Evolutionary conservation across 2,888 invertebrate genomes (phyloP), one percentile per base, ranked within the genome.

Genomic region (Tetropium fuscum): DNA sequence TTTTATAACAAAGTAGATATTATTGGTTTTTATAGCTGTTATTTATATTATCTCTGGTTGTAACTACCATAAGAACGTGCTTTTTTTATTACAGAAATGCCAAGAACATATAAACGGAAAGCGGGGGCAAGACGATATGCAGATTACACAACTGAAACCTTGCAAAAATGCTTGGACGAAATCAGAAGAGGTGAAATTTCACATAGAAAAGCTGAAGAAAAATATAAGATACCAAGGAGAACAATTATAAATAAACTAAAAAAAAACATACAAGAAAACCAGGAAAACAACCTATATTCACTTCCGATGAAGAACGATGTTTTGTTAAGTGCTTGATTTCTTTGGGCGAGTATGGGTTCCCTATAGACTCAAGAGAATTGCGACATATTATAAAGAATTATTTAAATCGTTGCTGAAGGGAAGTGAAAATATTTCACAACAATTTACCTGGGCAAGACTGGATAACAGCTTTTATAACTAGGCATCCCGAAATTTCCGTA

Each of bases 361-460:
- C 61, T 30, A 25, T 61, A 48, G 18, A 34, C 25, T 13, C 13
- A 44, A 30, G 19, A 4, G 60, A 60, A 16, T 49, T 60, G 38
- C 44, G 53, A 5, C 30, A 38, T 18, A 36, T 32, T 54, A 44
- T 41, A 19, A 61, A 61, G 47, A 30, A 20, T 25, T 58, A 61
- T 19, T 40, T 58, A 20, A 55, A 43, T 16, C 49, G 40, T 41
- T 38, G 58, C 22, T 15, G 30, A 30, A 47, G 15, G 7, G 20
- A 34, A 20, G 13, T 5, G 10, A 16, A 20, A n/a, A n/a, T n/a
- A n/a, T n/a, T n/a, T n/a, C n/a, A n/a, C n/a, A n/a, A 60, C 3
- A 56, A 60, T 36, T 40, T 53, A 2, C 61, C 57, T 41, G 57
- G 61, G 19, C 20, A 58, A 20, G 54, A 62, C 11, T 62, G 58